These are phyloP conservation scores for Chionoecetes opilio DNA, from an alignment of 1,140 invertebrate species.

Conservation along the genomic window DNA sequence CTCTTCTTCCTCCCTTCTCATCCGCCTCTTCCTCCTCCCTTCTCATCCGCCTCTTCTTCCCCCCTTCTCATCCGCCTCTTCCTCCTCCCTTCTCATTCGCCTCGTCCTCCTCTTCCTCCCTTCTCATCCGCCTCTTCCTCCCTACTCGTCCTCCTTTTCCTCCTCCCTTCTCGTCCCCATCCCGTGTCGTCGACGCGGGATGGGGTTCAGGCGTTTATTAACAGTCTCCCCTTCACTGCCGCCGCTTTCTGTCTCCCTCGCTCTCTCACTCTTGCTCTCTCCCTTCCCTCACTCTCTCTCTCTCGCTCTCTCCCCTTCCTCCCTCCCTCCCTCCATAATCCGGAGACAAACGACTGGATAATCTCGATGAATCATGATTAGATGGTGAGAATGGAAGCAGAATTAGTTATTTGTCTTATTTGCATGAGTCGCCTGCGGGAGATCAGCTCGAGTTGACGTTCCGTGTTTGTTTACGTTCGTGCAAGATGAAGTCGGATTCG, in stretches of 20 bases:
- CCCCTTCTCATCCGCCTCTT: not conserved
- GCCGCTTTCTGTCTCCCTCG: not conserved
- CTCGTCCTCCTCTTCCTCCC: not conserved
- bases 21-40: not conserved
- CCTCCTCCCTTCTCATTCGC: not conserved
- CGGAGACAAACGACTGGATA: constrained; percentile 56
- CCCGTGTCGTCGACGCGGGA: not conserved
- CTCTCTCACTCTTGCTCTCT: not conserved
- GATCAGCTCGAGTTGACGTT: not conserved
- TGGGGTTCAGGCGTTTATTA: constrained; percentile 5
- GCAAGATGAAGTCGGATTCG: constrained; percentile 16
- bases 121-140: not conserved
- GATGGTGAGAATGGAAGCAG: constrained; percentile 19
- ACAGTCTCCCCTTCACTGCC: not conserved
- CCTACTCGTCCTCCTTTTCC: too few species aligned
- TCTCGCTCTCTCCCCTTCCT: not conserved
- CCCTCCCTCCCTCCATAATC: not conserved
- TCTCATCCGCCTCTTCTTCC: not conserved
- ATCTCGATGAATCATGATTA: constrained; percentile 65
- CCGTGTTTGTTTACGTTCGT: constrained; percentile 9
- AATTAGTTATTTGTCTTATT: constrained; percentile 68
- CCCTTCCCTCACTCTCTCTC: not conserved
- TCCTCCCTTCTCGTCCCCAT: not conserved
- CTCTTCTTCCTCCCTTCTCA: not conserved
- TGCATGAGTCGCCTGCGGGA: constrained; percentile 46